Conservation (phyloP, 1,140 invertebrate species). For the Nylanderia fulva region DNA sequence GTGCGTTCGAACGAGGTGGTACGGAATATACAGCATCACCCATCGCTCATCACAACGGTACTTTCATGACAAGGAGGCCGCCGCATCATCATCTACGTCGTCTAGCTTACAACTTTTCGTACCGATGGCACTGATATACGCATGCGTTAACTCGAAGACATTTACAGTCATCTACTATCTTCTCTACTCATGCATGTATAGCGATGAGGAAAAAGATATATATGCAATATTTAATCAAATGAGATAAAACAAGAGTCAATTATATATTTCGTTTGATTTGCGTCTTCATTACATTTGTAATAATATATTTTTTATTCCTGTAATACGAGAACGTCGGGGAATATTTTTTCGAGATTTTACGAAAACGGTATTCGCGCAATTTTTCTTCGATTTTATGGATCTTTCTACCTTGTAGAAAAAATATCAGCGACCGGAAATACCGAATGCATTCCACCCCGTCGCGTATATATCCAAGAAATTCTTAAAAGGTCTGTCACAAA, state of each 20-base stretch:
- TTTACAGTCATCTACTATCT: slow-evolving; percentile 1
- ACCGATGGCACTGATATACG: slow-evolving; percentile 35
- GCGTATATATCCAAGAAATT: slow-evolving; percentile 4
- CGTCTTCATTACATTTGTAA: not conserved
- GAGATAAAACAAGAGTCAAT: not conserved
- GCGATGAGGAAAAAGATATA: not conserved
- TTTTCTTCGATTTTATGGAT: slow-evolving; percentile 37
- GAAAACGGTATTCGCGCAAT: slow-evolving; percentile 4
- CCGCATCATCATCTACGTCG: slow-evolving; percentile 51
- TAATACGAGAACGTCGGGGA: not conserved
- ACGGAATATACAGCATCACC: slow-evolving; percentile 37
- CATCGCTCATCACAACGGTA: slow-evolving; percentile 39
- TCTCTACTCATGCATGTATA: too few species aligned
- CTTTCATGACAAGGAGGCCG: slow-evolving; percentile 48
- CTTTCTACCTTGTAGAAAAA: slow-evolving; percentile 21
- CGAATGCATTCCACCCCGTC: slow-evolving; percentile 24
- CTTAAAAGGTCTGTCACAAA: not conserved
- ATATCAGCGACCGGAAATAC: slow-evolving; percentile 22
- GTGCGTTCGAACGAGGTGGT: slow-evolving; percentile 37
- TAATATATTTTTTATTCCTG: slow-evolving; percentile 1
- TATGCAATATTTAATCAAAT: not conserved
- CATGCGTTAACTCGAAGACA: not conserved
- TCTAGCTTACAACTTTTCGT: slow-evolving; percentile 41
- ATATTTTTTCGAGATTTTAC: not conserved
- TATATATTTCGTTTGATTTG: not conserved